These are phyloP conservation scores for Hirtodrosophila cameraria DNA, from an alignment of 2,888 invertebrate species.

Conservation along the genomic window DNA sequence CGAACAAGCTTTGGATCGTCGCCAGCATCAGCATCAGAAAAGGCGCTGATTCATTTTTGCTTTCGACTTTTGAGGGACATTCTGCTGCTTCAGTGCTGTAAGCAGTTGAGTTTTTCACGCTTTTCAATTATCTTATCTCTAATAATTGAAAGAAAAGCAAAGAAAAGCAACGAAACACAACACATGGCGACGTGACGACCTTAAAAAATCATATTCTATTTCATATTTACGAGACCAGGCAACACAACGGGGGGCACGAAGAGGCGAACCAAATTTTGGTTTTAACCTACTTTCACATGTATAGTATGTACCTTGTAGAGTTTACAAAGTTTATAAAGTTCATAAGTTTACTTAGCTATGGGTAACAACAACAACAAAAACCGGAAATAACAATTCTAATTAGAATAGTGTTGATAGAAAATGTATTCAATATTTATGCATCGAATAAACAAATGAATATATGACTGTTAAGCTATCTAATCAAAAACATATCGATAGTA, in stretches of 20 bases:
- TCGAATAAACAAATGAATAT: too few relatives aligned
- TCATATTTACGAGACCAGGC: constrained; percentile 32
- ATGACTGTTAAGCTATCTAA: too few relatives aligned
- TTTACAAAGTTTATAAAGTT: too few relatives aligned
- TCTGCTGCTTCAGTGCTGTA: constrained; percentile 4
- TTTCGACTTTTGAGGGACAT: constrained; percentile 15
- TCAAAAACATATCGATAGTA: too few relatives aligned
- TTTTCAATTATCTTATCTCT: constrained; percentile 65
- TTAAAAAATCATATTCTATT: constrained; percentile 55
- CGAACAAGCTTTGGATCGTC: constrained; percentile 49
- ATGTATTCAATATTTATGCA: too few relatives aligned
- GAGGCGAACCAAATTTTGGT: not conserved
- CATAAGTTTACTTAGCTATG: too few relatives aligned
- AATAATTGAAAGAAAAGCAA: constrained; percentile 50
- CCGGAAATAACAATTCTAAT: too few relatives aligned
- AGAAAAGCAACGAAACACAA: constrained; percentile 15
- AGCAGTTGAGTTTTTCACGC: constrained; percentile 6
- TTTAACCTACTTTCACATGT: too few relatives aligned
- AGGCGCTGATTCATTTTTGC: constrained; percentile 60
- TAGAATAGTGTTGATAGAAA: too few relatives aligned
- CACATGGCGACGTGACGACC: constrained; percentile 58
- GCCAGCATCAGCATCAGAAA: constrained; percentile 30
- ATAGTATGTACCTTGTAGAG: too few relatives aligned
- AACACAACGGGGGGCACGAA: constrained; percentile 9
- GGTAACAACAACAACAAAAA: too few relatives aligned